Evolutionary conservation across 2,113 vertebrate species (phyloP).

Genomic region (Pachyramphus minor): DNA sequence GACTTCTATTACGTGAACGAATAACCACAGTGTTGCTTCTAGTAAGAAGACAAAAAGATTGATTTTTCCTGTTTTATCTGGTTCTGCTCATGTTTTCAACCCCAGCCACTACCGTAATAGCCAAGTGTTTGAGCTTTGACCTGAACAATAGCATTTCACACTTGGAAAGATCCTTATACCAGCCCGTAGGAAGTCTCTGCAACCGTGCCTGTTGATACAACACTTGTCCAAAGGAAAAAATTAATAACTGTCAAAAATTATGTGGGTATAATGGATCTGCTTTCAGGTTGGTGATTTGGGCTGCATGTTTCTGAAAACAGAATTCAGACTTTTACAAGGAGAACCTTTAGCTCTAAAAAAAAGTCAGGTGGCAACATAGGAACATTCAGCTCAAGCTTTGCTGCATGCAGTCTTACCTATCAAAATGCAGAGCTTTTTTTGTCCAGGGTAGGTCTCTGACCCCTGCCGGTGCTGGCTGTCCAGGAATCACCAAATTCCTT

Average conservation of each 20-base stretch:
- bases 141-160: constrained; percentile 12
- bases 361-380: background rate
- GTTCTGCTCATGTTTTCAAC: background rate
- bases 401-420: background rate
- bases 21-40: background rate
- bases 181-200: background rate
- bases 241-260: background rate
- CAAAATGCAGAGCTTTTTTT: background rate
- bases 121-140: background rate
- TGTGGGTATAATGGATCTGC: background rate
- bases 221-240: background rate
- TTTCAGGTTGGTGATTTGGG: background rate
- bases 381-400: background rate
- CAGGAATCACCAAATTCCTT: background rate
- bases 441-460: background rate
- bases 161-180: background rate
- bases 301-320: background rate
- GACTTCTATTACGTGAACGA: constrained; percentile 15
- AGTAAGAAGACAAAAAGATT: constrained; percentile 13
- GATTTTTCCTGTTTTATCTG: constrained; percentile 5
- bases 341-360: background rate
- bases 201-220: background rate
- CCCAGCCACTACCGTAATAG: background rate
- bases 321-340: background rate
- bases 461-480: too few relatives aligned